A percentile compares a stretch with the other conserved stretches of the same genome.
phyloP scores from a whole-genome alignment of 2,113 vertebrate genomes.

The Sorex fumeus region DNA sequence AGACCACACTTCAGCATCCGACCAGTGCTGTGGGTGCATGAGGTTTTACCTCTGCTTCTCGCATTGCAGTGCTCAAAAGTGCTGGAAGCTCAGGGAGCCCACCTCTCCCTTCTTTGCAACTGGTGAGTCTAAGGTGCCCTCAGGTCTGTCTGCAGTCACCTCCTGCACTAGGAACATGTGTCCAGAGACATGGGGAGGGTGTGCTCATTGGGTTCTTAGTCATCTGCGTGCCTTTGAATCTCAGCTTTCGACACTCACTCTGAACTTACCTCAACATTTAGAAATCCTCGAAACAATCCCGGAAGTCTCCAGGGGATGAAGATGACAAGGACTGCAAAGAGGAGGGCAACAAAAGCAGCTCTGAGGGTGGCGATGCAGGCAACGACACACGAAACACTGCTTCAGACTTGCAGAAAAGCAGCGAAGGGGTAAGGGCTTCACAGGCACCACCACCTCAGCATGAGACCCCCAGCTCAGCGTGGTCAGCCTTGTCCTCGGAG shows the following conservation, averaged over 20 bases:
- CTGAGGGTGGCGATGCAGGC: slow-evolving; percentile 94
- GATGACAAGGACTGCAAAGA: slow-evolving; percentile 97
- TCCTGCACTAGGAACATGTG: no score
- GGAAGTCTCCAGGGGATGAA: slow-evolving; percentile 95
- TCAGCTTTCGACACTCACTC: slow-evolving; percentile 66
- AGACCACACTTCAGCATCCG: no score
- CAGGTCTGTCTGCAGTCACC: background rate
- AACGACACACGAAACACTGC: slow-evolving; percentile 94
- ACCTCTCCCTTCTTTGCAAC: background rate
- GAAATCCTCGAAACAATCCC: slow-evolving; percentile 96
- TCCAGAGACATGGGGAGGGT: background rate
- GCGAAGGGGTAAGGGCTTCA: slow-evolving; percentile 91
- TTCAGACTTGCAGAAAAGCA: slow-evolving; percentile 95
- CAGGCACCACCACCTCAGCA: no score
- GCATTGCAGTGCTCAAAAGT: background rate
- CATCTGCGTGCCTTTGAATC: background rate
- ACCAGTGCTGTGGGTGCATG: background rate
- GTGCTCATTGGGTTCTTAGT: slow-evolving; percentile 5
- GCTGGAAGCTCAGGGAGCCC: background rate
- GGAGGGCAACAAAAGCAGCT: slow-evolving; percentile 96
- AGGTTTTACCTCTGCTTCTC: background rate
- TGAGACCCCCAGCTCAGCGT: no score
- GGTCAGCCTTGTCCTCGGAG: no score
- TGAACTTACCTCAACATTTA: slow-evolving; percentile 84
- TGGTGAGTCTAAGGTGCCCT: background rate